phyloP scores from a whole-genome alignment of 1,140 invertebrate genomes.

The Scaptomyza graminum region DNA sequence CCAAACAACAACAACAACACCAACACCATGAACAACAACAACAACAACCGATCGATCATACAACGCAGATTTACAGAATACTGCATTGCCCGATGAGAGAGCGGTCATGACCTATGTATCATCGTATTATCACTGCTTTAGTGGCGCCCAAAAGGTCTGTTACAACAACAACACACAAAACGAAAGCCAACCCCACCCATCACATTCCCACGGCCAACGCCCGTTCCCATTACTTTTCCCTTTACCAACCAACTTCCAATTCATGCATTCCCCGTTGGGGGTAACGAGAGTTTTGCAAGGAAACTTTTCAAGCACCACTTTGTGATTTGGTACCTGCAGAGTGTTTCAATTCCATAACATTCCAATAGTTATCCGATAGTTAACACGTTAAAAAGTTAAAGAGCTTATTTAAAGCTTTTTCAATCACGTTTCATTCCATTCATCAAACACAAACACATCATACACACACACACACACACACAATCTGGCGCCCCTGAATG shows the following conservation, averaged over 20 bases:
- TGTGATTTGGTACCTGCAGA: too few relatives aligned
- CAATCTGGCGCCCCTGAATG: constrained; percentile 5
- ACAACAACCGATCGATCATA: constrained; percentile 44
- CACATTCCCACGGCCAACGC: too few relatives aligned
- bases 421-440: not conserved
- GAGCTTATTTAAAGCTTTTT: too few relatives aligned
- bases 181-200: not conserved
- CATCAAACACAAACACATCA: constrained; percentile 4
- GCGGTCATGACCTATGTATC: constrained; percentile 99
- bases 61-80: constrained; percentile 98
- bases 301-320: too few relatives aligned
- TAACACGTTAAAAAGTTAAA: too few relatives aligned
- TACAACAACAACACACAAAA: constrained; percentile 23
- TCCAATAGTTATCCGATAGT: too few relatives aligned
- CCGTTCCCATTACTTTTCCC: too few relatives aligned
- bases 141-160: constrained; percentile 98
- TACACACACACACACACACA: not conserved
- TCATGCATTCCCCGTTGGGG: not conserved
- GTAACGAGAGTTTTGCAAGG: too few relatives aligned
- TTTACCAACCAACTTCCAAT: not conserved
- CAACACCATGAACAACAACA: constrained; percentile 51
- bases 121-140: constrained; percentile 99
- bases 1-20: constrained; percentile 49
- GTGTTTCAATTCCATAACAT: too few relatives aligned
- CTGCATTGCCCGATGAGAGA: constrained; percentile 98